Conservation (phyloP, 2,888 invertebrate species). For the Nycteola revayana region DNA sequence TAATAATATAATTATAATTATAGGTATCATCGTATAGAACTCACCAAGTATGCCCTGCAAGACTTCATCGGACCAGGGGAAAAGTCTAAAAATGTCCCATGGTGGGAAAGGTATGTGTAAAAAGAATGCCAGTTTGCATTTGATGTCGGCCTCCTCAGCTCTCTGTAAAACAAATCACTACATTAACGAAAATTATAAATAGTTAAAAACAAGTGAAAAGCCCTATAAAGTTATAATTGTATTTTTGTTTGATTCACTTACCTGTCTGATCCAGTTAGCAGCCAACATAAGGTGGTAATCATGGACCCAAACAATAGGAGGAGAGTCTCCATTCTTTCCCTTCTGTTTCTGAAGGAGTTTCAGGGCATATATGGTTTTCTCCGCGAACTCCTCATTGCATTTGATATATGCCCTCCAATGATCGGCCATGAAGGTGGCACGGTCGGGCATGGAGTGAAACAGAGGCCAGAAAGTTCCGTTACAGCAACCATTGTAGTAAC, state of each 20-base stretch:
- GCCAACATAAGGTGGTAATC: constrained; percentile 97
- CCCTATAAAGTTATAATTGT: too few relatives aligned
- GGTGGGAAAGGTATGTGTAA: constrained; percentile 97
- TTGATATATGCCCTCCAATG: constrained; percentile 92
- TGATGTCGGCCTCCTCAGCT: constrained; percentile 89
- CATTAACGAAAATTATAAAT: constrained; percentile 4
- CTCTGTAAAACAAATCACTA: constrained; percentile 66
- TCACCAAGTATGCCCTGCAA: constrained; percentile 93
- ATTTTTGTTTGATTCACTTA: constrained; percentile 36
- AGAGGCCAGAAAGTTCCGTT: constrained; percentile 96
- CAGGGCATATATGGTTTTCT: constrained; percentile 87
- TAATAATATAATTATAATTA: too few relatives aligned
- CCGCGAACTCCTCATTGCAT: constrained; percentile 92
- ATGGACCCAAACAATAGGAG: constrained; percentile 95
- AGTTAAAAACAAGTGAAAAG: too few relatives aligned
- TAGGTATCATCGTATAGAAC: too few relatives aligned
- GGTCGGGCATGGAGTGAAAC: constrained; percentile 95
- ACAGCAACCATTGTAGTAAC: constrained; percentile 96
- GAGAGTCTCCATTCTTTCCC: constrained; percentile 58
- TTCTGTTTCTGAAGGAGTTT: constrained; percentile 77
- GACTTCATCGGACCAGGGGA: constrained; percentile 97
- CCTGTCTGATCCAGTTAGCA: constrained; percentile 94
- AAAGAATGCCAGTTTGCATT: constrained; percentile 94
- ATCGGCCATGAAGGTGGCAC: constrained; percentile 90
- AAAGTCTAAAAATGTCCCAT: constrained; percentile 95